Conservation (phyloP, 1,140 invertebrate species). For the Oedothorax gibbosus region DNA sequence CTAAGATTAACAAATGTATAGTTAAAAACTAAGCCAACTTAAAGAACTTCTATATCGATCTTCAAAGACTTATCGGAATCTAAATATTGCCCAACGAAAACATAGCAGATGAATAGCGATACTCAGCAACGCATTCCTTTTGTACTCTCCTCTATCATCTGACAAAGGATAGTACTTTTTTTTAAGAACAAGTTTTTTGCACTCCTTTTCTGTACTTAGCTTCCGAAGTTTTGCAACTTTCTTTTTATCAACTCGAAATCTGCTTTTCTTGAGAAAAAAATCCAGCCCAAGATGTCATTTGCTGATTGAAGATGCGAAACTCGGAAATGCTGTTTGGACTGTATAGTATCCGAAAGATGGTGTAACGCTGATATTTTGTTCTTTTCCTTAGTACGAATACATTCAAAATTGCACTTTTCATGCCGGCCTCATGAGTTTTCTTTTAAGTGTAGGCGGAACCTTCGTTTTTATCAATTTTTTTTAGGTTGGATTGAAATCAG, state of each 20-base stretch:
- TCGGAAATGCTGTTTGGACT: conserved; percentile 4
- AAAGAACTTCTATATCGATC: too few species aligned
- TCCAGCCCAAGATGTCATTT: conserved; percentile 39
- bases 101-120: conserved; percentile 38
- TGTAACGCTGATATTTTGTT: conserved; percentile 34
- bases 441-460: too few species aligned
- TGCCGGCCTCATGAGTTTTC: not conserved
- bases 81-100: not conserved
- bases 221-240: conserved; percentile 7
- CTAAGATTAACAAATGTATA: too few species aligned
- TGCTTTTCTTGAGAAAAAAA: conserved; percentile 23
- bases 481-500: too few species aligned
- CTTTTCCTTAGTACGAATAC: conserved; percentile 18
- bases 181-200: not conserved
- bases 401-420: conserved; percentile 33
- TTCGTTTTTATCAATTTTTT: too few species aligned
- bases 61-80: too few species aligned
- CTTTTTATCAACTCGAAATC: conserved; percentile 37
- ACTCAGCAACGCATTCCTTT: conserved; percentile 24
- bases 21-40: too few species aligned
- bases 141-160: conserved; percentile 47
- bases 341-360: not conserved
- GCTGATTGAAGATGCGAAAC: conserved; percentile 46
- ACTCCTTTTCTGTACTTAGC: conserved; percentile 19
- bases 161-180: conserved; percentile 19